Conservation (phyloP, 1,140 invertebrate genomes). For the Cotesia glomerata region DNA sequence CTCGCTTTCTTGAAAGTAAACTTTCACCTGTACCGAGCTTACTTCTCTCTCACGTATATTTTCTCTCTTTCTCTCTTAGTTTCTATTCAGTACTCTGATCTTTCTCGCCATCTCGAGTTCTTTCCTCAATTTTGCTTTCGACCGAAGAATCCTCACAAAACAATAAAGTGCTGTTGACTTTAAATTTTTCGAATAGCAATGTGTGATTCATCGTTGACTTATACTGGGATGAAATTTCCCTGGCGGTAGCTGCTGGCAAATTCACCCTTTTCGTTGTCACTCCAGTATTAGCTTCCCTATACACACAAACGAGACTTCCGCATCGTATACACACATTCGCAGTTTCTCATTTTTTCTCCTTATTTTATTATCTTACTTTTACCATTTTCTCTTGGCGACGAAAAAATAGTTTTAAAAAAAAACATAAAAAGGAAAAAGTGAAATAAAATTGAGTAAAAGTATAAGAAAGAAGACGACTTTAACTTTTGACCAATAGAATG, state of each 20-base stretch:
- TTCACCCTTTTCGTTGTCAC: conserved; percentile 19
- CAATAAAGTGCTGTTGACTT: conserved; percentile 50
- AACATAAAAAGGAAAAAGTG: conserved; percentile 3
- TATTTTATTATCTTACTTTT: conserved; percentile 34
- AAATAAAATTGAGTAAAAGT: conserved; percentile 19
- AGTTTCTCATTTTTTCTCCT: background rate
- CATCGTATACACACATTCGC: background rate
- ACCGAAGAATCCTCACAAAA: conserved; percentile 41
- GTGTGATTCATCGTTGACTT: background rate
- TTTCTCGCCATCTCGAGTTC: background rate
- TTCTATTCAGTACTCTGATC: too few relatives aligned
- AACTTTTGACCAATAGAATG: conserved; percentile 40
- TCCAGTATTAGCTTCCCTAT: background rate
- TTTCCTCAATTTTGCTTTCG: background rate
- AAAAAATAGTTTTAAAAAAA: conserved; percentile 17
- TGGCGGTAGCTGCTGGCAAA: conserved; percentile 42
- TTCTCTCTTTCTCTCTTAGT: background rate
- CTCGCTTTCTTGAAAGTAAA: conserved; percentile 27
- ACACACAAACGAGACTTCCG: background rate
- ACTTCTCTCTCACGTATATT: background rate
- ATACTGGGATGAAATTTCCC: conserved; percentile 44
- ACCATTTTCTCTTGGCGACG: conserved; percentile 30
- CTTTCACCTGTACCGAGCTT: conserved; percentile 21
- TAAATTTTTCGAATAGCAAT: conserved; percentile 41
- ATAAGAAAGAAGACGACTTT: conserved; percentile 36